Base-by-base conservation (phyloP, 2,888 invertebrate species). In the Brachynemurus nebulosus region DNA sequence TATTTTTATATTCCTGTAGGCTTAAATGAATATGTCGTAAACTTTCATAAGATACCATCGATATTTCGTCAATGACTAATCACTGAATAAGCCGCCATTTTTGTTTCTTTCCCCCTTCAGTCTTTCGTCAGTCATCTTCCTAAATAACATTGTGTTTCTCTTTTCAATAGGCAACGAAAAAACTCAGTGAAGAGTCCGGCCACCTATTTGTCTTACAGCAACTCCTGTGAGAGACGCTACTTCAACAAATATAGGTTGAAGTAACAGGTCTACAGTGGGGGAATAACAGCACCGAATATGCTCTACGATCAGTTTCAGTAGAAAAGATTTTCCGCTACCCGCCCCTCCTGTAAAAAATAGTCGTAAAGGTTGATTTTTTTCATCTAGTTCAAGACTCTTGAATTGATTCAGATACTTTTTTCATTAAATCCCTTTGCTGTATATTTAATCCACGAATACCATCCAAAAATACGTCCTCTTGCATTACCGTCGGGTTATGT, bases 341-440 rank as follows among this genome's bases (percentile, higher is more conserved):
- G 46, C 45, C 11, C 55, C 55, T 0, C 55, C 57, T 0, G 56
- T 59, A 4, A 58, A 51, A 47, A 57, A 56, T 6, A 57, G 37
- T 25, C 55, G 41, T 11, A 53, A 38, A 8, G 47, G 45, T 20
- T 34, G n/a, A 33, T 52, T 47, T 19, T 20, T 2, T 2, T 9
- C 20, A 4, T 40, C 8, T 2, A 40, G 16, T 12, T 40, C 40
- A n/a, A n/a, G n/a, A n/a, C 3, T 42, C 30, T 21, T 42, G 9
- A 33, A 49, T 46, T 2, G 43, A 36, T 17, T 12, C 16, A 11
- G 40, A 45, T 27, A 46, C 43, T 46, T 21, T 40, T 3, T 48
- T 12, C 18, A 47, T 47, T 18, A 50, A 20, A 2, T 30, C 6
- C 33, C 40, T 45, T 17, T 47, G 50, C 42, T 50, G 48, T 6